Conservation (phyloP, 2,888 invertebrate species). For the Pardosa pseudoannulata region DNA sequence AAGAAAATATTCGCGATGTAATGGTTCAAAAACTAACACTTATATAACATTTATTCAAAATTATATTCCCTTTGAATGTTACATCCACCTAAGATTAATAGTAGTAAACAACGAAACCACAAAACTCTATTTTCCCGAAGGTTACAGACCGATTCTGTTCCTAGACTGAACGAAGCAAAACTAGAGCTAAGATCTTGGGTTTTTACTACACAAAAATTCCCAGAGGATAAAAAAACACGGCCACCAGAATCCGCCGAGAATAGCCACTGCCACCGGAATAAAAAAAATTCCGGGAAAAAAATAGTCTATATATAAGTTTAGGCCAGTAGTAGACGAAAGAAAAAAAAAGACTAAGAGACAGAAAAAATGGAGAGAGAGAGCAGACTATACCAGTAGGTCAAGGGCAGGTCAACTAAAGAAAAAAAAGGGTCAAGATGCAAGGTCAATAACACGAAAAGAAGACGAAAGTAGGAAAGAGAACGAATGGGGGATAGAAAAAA, state of each 20-base stretch:
- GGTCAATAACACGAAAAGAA: constrained; percentile 66
- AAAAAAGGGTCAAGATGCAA: constrained; percentile 64
- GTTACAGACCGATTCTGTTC: too few species aligned
- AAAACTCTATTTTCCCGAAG: too few species aligned
- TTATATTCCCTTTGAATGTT: too few species aligned
- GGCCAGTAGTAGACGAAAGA: constrained; percentile 65
- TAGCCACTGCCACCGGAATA: constrained; percentile 44
- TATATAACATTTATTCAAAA: too few species aligned
- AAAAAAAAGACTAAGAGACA: constrained; percentile 22
- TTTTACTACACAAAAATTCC: constrained; percentile 59
- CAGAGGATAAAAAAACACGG: constrained; percentile 54
- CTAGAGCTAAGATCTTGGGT: constrained; percentile 43
- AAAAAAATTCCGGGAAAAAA: constrained; percentile 30
- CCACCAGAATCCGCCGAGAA: constrained; percentile 59
- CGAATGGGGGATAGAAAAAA: constrained; percentile 15
- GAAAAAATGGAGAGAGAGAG: constrained; percentile 37
- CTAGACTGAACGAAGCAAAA: background rate
- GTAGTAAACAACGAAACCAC: too few species aligned
- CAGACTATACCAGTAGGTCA: constrained; percentile 65
- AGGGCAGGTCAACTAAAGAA: constrained; percentile 45
- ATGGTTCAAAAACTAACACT: too few species aligned
- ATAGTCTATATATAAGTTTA: constrained; percentile 66
- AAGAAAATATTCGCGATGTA: too few species aligned
- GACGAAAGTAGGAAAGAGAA: constrained; percentile 50
- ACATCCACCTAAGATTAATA: too few species aligned